These are phyloP conservation scores for Isurus oxyrinchus DNA, from an alignment of 2,113 vertebrate species.

Conservation along the genomic window DNA sequence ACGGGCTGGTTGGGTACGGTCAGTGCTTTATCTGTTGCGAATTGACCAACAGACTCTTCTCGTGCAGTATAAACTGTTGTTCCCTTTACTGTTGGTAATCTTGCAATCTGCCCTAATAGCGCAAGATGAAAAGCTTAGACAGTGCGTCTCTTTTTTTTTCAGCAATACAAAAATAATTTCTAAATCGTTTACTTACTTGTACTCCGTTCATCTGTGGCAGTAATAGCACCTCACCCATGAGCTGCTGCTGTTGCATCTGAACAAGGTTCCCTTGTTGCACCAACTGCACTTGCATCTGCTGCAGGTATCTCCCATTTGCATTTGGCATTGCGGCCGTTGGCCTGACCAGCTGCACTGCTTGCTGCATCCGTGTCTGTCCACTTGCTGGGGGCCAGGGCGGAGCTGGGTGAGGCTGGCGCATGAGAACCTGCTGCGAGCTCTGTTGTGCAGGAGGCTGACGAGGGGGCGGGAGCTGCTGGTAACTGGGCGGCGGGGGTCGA, in stretches of 20 bases:
- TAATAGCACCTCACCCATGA: slow-evolving; percentile 18
- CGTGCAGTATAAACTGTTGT: no score
- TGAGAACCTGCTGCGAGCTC: slow-evolving; percentile 38
- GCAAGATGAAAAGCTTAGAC: no score
- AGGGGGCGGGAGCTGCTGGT: not conserved
- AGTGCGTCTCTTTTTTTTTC: no score
- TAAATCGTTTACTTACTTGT: not conserved
- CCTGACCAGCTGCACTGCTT: slow-evolving; percentile 10
- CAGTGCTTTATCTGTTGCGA: no score
- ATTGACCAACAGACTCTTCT: no score
- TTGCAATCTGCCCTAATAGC: no score
- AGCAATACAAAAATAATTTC: not conserved
- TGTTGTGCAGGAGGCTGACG: slow-evolving; percentile 36
- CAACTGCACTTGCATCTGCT: slow-evolving; percentile 38
- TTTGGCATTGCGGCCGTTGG: slow-evolving; percentile 18
- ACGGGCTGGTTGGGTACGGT: no score
- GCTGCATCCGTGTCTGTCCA: slow-evolving; percentile 28
- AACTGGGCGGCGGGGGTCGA: not conserved
- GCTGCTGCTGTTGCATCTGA: slow-evolving; percentile 21
- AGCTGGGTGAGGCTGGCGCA: slow-evolving; percentile 5
- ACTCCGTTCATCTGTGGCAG: slow-evolving; percentile 29
- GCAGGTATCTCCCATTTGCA: slow-evolving; percentile 38
- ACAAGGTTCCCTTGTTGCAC: slow-evolving; percentile 34
- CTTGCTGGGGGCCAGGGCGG: slow-evolving; percentile 29
- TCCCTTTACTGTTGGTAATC: no score